Evolutionary conservation across 2,797 vertebrate genomes (phyloP).

Genomic region (Otolemur crassicaudatus): DNA sequence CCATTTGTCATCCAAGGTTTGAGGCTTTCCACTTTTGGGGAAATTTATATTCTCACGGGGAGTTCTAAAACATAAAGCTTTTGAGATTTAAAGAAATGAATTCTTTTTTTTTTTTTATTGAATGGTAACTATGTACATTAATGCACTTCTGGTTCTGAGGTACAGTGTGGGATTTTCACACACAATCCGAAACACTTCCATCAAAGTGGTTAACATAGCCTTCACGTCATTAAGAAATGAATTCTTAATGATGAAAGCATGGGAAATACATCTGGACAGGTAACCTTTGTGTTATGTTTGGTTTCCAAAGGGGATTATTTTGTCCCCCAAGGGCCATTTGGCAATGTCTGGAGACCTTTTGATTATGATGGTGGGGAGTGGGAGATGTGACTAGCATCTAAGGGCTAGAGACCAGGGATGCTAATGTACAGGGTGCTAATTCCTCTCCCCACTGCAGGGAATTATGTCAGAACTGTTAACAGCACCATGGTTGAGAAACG

Average conservation of each 20-base stretch:
- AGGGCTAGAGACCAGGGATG: not conserved
- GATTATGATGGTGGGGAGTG: not conserved
- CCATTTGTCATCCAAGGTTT: not conserved
- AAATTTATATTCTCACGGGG: not conserved
- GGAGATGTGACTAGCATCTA: not conserved
- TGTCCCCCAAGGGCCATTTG: not conserved
- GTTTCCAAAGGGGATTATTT: not conserved
- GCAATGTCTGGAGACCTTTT: not conserved
- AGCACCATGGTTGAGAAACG: not conserved
- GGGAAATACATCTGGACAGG: not conserved
- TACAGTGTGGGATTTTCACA: too few species aligned
- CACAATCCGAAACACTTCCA: too few species aligned
- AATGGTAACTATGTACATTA: too few species aligned
- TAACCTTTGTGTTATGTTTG: not conserved
- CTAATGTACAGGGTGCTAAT: not conserved
- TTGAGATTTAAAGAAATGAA: not conserved
- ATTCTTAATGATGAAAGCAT: not conserved
- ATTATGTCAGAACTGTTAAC: not conserved
- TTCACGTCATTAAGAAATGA: not conserved
- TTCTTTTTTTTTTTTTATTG: not conserved
- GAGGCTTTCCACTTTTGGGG: conserved; percentile 21
- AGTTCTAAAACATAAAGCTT: not conserved
- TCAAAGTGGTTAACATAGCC: too few species aligned
- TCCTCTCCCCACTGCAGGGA: not conserved
- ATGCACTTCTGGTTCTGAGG: too few species aligned